Base-by-base conservation (phyloP, 2,888 invertebrate genomes). In the Drosophila melanosoma region DNA sequence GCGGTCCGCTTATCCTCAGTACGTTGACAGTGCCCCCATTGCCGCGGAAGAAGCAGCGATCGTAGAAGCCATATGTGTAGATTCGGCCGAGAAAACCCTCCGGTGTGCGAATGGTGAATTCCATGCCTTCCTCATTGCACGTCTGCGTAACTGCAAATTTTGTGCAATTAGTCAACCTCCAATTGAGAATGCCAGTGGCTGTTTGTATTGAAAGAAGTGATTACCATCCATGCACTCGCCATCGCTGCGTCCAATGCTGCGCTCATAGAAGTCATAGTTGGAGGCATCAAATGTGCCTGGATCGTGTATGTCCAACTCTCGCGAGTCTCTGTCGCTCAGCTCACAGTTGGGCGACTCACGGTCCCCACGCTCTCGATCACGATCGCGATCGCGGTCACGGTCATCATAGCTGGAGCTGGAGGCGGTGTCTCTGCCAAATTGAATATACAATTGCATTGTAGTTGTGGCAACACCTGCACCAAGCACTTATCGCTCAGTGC, bases 121-220 rank as follows among this genome's bases (percentile, higher is more conserved):
- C 98, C 98, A 98, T 98, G 1, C 98, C 98, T 91, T 98, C 98
- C 93, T 98, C 97, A 89, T 97, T 97, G 93, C 98, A 98, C 1
- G 97, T 96, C 95, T 98, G 98, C 60, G 96, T 96, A 61, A 98
- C 98, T 98, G 54, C 88, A 65, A 84, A 56, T 56, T 57, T 32
- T 38, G 42, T 17, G 53, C 65, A 68, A 80, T 80, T 75, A 68
- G 69, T 81, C 52, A 58, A 53, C 54, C 66, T 68, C 38, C 68
- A 64, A 70, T 70, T 60, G 36, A 48, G 51, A 45, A 29, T n/a
- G 40, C 59, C 51, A n/a, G 36, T 17, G 61, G 64, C 48, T 38
- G 20, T 35, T 36, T n/a, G 49, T 40, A 11, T 51, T 33, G 11
- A 45, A 38, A 53, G 57, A 48, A 59, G 91, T 48, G 54, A 91